Evolutionary conservation across 2,888 invertebrate genomes (phyloP), one percentile per base, ranked within the genome.

Genomic region (Chymomyza amoena): DNA sequence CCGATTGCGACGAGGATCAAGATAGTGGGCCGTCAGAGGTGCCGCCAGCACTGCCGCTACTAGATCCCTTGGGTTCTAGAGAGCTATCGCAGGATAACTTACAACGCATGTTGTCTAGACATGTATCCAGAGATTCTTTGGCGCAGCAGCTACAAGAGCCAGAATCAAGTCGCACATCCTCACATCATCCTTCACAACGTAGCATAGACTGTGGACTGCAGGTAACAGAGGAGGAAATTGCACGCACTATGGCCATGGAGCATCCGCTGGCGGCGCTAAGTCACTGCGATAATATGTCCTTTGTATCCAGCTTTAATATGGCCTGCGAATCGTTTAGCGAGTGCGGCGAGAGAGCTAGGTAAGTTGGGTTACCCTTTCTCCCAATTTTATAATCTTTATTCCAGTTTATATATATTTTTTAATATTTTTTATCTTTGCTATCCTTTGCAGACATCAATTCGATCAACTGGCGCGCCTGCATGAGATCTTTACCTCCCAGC

Each of bases 191-290:
- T 13, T 97, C 97, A 18, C 96, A 96, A 61, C 90, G 90, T 56
- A 91, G 89, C 79, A 90, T 90, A 61, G 91, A 97, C 96, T 90
- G 95, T 71, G 97, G 97, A 82, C 93, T 97, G 66, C 97, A 97
- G 93, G 97, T 97, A 65, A 97, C 97, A 6, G 97, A 98, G 92
- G 97, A 97, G 92, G 97, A 98, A 89, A 97, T 98, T 73, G 96
- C 97, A 5, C 93, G 95, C 66, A 96, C 97, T 85, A 97, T 97
- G 96, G 70, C 75, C 15, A 62, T 59, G 61, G 63, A 28, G 51
- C 97, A 98, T 93, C 97, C 97, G 0, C 92, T 98, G 63, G 93
- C 97, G 79, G 96, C 97, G 82, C 93, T 98, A 56, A 97, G 97
- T 88, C 96, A 97, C 92, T 97, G 97, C 92, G 97, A 97, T 91